Evolutionary conservation across 1,140 invertebrate genomes (phyloP), one percentile per base, ranked within the genome.

Genomic region (Magallana ariakensis): DNA sequence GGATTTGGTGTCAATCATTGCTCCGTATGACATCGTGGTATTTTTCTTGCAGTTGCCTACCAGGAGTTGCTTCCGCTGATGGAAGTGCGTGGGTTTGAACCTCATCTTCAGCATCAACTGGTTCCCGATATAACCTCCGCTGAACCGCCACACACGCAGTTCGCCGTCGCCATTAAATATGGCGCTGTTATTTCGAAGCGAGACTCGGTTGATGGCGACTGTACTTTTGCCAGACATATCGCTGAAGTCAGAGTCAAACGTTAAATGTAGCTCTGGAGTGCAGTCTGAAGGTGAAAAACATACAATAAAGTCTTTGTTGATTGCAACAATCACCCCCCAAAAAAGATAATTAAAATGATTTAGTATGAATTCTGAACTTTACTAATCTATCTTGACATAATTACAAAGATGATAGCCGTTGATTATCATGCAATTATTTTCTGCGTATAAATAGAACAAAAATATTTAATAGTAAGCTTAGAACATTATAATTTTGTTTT

Each of bases 241-340:
- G 33, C 66, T 75, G 66, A 33, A 75, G 66, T 75, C 66, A 10
- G 19, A 26, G 33, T 75, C 66, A 75, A 75, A 75, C 11, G 66
- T 75, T 11, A 75, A 11, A 9, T 75, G 66, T 22, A 75, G 33
- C 15, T 75, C 66, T 75, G 66, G 66, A 46, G 66, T 75, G 22
- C 66, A 75, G 26, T 75, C 66, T 75, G 22, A 26, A 75, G 15
- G 22, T 26, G 33, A 75, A 33, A 13, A 10, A 33, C 10, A 75
- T 75, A 33, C 4, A 75, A 22, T 26, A 7, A 13, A 46, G 3
- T 46, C 33, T 46, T 46, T 46, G 33, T 46, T 46, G 33, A 46
- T 46, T 46, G 33, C 33, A 46, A 5, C 33, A 46, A 46, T 46
- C 33, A 5, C 33, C n/a, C n/a, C n/a, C n/a, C 0, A 62, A 62